These are phyloP conservation scores for Chymomyza procnemis DNA, from an alignment of 2,888 invertebrate genomes.

Conservation along the genomic window DNA sequence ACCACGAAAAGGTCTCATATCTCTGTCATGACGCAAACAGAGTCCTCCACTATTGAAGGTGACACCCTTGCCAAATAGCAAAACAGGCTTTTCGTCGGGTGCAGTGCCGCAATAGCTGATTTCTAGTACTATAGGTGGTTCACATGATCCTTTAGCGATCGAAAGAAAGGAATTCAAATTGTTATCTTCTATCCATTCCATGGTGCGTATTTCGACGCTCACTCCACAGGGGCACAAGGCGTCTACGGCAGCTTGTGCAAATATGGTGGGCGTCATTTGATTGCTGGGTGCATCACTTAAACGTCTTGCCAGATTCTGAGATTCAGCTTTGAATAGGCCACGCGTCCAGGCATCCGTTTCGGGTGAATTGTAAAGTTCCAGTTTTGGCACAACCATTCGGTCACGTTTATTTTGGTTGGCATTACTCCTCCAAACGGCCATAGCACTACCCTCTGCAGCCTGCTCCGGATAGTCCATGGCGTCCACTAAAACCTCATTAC, in stretches of 20 bases:
- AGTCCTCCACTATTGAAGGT: constrained; percentile 80
- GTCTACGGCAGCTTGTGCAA: constrained; percentile 83
- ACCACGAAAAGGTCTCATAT: constrained; percentile 4
- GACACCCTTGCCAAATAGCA: constrained; percentile 81
- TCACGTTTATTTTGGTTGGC: constrained; percentile 80
- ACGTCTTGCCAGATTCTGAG: constrained; percentile 86
- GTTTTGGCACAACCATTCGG: constrained; percentile 77
- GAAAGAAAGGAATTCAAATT: constrained; percentile 80
- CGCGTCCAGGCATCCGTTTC: constrained; percentile 81
- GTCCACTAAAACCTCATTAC: constrained; percentile 81
- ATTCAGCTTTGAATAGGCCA: constrained; percentile 84
- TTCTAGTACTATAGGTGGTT: constrained; percentile 81
- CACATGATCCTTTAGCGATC: constrained; percentile 79
- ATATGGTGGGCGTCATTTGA: constrained; percentile 86
- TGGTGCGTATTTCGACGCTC: constrained; percentile 79
- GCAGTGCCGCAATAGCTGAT: constrained; percentile 80
- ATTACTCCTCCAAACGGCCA: constrained; percentile 81
- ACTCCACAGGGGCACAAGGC: constrained; percentile 82
- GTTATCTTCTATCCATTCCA: constrained; percentile 81
- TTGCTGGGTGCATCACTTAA: constrained; percentile 87
- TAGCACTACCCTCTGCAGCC: constrained; percentile 83
- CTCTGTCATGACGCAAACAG: constrained; percentile 58
- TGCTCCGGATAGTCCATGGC: constrained; percentile 83
- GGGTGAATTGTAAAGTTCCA: constrained; percentile 79
- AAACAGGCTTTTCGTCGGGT: constrained; percentile 79